phyloP scores from a whole-genome alignment of 2,113 vertebrate species.

The Suricata suricatta region DNA sequence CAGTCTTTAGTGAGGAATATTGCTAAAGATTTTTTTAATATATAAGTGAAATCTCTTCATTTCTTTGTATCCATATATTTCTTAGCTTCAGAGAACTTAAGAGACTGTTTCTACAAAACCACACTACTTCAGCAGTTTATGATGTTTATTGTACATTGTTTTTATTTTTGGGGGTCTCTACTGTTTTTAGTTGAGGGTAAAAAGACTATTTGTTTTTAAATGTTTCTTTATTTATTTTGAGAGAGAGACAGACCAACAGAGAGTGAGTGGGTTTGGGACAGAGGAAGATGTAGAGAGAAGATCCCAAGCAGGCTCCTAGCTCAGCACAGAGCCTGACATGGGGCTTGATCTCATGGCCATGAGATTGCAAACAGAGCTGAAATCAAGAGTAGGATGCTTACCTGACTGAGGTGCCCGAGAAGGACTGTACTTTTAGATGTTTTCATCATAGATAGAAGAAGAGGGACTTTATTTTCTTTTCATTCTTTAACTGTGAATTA shows the following conservation, averaged over 20 bases:
- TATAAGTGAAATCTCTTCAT: neutral
- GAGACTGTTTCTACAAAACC: constrained; percentile 20
- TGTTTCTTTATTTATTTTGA: too few species aligned
- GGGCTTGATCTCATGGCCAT: too few species aligned
- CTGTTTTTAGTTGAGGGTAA: constrained; percentile 17
- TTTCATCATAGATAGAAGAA: constrained; percentile 29
- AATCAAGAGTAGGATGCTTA: too few species aligned
- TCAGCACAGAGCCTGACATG: too few species aligned
- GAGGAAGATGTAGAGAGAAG: too few species aligned
- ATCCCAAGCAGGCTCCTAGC: too few species aligned
- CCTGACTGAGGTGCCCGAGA: neutral
- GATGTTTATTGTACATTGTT: neutral
- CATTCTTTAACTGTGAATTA: neutral
- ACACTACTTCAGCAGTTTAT: neutral
- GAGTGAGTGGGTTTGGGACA: too few species aligned
- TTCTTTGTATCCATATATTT: neutral
- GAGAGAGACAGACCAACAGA: too few species aligned
- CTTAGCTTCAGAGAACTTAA: neutral
- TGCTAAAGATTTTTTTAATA: neutral
- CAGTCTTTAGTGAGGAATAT: neutral
- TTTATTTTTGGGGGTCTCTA: neutral
- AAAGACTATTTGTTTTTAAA: neutral
- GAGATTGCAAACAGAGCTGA: too few species aligned
- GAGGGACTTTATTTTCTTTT: neutral
- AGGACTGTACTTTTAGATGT: neutral